phyloP scores from a whole-genome alignment of 2,113 vertebrate genomes.

The Nothoprocta perdicaria region DNA sequence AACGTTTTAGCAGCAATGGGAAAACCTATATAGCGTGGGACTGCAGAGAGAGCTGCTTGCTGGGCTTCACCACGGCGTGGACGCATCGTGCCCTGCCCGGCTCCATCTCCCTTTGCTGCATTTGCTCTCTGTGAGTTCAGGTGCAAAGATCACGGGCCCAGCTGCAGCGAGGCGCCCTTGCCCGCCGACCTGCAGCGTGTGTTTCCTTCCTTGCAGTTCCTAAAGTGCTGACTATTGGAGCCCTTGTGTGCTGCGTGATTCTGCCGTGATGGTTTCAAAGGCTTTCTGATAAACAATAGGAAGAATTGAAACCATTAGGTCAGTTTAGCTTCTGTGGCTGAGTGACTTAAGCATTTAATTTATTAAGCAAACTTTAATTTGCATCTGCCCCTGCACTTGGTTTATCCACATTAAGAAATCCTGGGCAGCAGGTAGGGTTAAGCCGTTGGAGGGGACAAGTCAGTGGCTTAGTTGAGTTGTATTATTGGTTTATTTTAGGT shows the following conservation, averaged over 20 bases:
- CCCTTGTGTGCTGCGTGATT: not conserved
- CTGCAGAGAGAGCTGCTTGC: not conserved
- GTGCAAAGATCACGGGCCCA: accelerated
- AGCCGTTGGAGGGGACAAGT: not conserved
- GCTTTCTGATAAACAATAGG: not conserved
- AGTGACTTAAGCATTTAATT: not conserved
- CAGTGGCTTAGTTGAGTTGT: not conserved
- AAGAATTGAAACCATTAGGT: not conserved
- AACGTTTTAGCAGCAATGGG: not conserved
- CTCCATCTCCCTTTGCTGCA: not conserved
- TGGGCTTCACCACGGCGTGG: not conserved
- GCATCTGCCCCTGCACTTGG: not conserved
- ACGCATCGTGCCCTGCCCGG: accelerated
- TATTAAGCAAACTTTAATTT: not conserved
- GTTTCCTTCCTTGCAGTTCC: not conserved
- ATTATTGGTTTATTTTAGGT: not conserved
- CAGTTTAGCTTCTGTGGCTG: not conserved
- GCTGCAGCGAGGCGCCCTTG: no score
- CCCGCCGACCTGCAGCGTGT: accelerated
- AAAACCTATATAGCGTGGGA: not conserved
- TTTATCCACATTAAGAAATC: not conserved
- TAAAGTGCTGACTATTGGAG: not conserved
- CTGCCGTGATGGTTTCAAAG: not conserved
- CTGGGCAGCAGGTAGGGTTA: not conserved
- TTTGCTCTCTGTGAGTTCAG: not conserved